Conservation (phyloP, 2,113 vertebrate species). For the Bos javanicus region DNA sequence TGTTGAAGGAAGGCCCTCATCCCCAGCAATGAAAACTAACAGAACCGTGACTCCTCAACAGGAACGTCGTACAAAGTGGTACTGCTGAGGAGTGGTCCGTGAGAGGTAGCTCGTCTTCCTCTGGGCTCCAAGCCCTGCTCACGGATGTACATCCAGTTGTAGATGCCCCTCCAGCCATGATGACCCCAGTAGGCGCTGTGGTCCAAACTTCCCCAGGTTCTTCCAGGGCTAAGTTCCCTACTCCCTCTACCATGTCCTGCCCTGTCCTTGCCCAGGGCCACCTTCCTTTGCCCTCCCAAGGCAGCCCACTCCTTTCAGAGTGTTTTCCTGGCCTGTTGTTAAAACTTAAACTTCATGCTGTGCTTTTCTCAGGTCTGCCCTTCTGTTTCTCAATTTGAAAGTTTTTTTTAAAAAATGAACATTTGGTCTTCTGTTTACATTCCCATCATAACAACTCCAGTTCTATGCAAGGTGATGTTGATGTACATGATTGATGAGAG, state of each 20-base stretch:
- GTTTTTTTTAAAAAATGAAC: neutral
- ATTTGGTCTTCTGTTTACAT: neutral
- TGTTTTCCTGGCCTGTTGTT: neutral
- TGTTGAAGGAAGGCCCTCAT: neutral
- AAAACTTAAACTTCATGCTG: neutral
- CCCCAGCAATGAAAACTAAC: fast-evolving
- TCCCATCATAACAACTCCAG: neutral
- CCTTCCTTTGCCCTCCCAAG: neutral
- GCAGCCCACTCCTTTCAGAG: neutral
- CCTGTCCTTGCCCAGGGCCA: neutral
- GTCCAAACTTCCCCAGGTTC: neutral
- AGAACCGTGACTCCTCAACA: neutral
- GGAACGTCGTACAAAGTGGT: fast-evolving
- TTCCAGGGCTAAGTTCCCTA: neutral
- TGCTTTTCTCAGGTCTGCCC: neutral
- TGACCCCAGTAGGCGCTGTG: neutral
- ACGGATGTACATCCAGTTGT: neutral
- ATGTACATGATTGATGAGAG: neutral
- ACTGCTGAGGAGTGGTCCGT: neutral
- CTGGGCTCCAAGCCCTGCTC: neutral
- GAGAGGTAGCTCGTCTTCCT: neutral
- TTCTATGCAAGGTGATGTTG: neutral
- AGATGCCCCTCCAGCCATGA: neutral
- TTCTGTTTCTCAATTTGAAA: neutral
- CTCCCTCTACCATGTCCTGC: neutral